Base-by-base conservation (phyloP, 2,797 vertebrate genomes). In the Enteromius mattozi region DNA sequence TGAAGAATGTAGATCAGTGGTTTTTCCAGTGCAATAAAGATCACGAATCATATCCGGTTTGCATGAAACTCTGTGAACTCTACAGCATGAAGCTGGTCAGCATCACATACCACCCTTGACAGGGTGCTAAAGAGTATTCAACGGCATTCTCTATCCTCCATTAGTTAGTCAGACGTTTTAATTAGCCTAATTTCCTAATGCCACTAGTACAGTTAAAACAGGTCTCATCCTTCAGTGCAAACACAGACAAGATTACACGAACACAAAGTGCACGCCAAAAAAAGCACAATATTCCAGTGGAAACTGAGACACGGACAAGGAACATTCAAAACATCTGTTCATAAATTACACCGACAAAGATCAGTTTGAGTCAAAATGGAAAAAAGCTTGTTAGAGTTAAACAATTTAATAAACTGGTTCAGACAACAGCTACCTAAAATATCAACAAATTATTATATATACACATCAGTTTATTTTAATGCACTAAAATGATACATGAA, bases 181-280 rank as follows among this genome's bases (percentile, higher is more conserved):
- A 86, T 86, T 69, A 71, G 42, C 19, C 54, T 72, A 80, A 84
- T 86, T 84, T 81, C n/a, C 33, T 75, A 13, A 54, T 45, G 35
- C 14, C 27, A 70, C 33, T 37, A 54, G 49, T 54, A 35, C 42
- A 19, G 17, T 82, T 45, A 75, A 82, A 75, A 65, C 21, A 2
- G 0, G 17, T 35, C 37, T 54, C 40, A 35, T 66, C 47, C 45
- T 78, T 77, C 2, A 45, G 3, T 1, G 21, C 49, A 71, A 63
- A 78, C 33, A 65, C 10, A 71, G 77, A 54, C 1, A 56, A 35
- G 49, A 85, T 78, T 82, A 71, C 13, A 33, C 6, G 17, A 63
- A 47, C 49, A 63, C 24, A 82, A 61, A 33, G 14, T 6, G 17
- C 27, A 56, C 0, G 24, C 21, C 59, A 66, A 27, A 68, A 40